A percentile compares a stretch with the other conserved stretches of the same genome.
phyloP scores from a whole-genome alignment of 2,888 invertebrate species.

The Phalangium opilio region DNA sequence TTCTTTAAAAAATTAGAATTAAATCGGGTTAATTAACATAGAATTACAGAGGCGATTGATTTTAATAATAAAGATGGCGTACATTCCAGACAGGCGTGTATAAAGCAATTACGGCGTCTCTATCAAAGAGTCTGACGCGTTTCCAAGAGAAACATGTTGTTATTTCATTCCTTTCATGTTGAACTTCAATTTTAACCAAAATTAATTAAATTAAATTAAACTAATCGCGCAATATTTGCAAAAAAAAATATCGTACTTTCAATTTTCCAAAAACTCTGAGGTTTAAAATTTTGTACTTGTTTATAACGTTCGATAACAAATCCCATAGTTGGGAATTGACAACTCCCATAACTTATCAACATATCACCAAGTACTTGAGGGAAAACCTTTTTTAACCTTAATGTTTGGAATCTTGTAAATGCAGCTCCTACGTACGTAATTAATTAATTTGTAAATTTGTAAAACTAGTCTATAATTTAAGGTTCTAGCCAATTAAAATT shows the following conservation, averaged over 20 bases:
- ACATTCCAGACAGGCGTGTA: conserved; percentile 29
- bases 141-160: conserved; percentile 79
- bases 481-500: not conserved
- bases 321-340: conserved; percentile 92
- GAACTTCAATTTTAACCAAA: not conserved
- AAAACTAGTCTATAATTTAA: not conserved
- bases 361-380: conserved; percentile 37
- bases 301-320: conserved; percentile 98
- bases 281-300: conserved; percentile 74
- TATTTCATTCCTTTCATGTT: conserved; percentile 49
- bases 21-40: too few species aligned
- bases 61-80: too few species aligned
- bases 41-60: too few species aligned
- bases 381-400: conserved; percentile 46
- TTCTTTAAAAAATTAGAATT: conserved; percentile 32
- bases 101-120: conserved; percentile 60
- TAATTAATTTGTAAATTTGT: not conserved
- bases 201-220: too few species aligned
- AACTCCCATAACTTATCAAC: conserved; percentile 92
- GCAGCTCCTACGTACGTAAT: conserved; percentile 55
- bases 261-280: conserved; percentile 92
- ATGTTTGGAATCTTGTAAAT: conserved; percentile 92
- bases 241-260: conserved; percentile 41
- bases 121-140: conserved; percentile 71
- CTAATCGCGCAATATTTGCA: too few species aligned